phyloP scores from a whole-genome alignment of 2,113 vertebrate genomes.

The Mirounga angustirostris region DNA sequence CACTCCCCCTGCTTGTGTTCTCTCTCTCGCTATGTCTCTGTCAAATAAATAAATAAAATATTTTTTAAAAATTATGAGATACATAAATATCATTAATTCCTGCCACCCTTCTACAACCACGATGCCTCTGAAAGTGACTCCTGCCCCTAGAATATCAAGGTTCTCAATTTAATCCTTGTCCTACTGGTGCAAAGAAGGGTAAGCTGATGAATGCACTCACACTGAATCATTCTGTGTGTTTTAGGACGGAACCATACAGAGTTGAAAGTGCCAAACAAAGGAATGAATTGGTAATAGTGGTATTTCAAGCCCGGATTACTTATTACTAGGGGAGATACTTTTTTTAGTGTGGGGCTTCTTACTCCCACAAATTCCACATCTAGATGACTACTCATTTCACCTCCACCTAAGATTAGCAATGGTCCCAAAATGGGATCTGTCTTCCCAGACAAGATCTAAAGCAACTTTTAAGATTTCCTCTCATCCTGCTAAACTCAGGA shows the following conservation, averaged over 20 bases:
- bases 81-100: conserved; percentile 1
- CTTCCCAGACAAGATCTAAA: background rate
- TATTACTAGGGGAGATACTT: background rate
- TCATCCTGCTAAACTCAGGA: background rate
- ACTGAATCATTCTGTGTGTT: background rate
- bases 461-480: background rate
- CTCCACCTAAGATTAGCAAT: background rate
- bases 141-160: background rate
- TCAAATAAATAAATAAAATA: too few species aligned
- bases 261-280: conserved; percentile 15
- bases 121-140: background rate
- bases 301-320: conserved; percentile 9
- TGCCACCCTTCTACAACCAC: background rate
- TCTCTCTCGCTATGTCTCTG: too few species aligned
- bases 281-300: background rate
- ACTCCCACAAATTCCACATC: background rate
- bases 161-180: conserved; percentile 23
- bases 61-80: background rate
- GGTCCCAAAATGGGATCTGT: background rate
- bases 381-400: background rate
- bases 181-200: background rate
- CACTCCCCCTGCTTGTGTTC: too few species aligned
- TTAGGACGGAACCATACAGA: background rate
- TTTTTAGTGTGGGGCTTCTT: background rate
- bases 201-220: background rate